Conservation (phyloP, 2,888 invertebrate genomes). For the Phytoseiulus persimilis region DNA sequence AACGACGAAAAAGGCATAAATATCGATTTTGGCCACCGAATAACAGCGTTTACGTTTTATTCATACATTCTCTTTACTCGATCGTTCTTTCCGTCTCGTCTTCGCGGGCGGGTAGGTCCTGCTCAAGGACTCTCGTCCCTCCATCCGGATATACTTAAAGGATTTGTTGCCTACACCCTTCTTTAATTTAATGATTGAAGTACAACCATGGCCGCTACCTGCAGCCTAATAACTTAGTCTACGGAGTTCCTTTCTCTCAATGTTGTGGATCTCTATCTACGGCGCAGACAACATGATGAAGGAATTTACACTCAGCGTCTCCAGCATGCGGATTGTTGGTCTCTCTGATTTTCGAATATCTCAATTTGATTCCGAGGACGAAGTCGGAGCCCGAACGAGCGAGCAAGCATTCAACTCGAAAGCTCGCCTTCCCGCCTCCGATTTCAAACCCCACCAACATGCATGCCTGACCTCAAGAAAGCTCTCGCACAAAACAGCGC, state of each 20-base stretch:
- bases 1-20: too few species aligned
- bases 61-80: background rate
- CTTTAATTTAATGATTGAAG: background rate
- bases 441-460: too few species aligned
- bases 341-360: background rate
- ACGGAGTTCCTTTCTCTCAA: background rate
- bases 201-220: background rate
- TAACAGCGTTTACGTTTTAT: background rate
- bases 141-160: background rate
- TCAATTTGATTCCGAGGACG: too few species aligned
- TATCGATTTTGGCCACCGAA: background rate
- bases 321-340: slow-evolving; percentile 22
- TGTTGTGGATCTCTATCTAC: background rate
- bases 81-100: background rate
- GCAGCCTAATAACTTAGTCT: background rate
- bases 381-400: too few species aligned
- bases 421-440: too few species aligned
- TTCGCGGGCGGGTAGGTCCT: background rate
- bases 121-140: background rate
- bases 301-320: slow-evolving; percentile 20
- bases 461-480: too few species aligned
- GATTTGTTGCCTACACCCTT: background rate
- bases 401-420: too few species aligned
- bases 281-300: background rate
- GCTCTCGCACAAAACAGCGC: too few species aligned